Conservation (phyloP, 2,888 invertebrate genomes). For the Chouioia cunea region DNA sequence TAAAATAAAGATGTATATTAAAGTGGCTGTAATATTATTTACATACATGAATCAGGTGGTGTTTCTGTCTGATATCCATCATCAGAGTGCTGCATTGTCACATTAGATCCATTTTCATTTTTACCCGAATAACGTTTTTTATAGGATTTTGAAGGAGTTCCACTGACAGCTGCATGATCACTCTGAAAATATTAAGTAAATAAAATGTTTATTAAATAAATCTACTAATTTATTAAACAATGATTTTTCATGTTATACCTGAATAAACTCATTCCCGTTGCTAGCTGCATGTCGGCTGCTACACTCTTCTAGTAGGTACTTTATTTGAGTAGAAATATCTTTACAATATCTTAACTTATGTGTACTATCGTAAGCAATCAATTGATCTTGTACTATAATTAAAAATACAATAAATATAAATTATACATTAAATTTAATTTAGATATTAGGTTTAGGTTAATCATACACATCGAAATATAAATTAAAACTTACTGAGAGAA, state of each 20-base stretch:
- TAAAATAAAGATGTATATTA: conserved; percentile 9
- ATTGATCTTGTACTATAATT: conserved; percentile 35
- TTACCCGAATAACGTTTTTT: conserved; percentile 4
- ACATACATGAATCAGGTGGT: too few species aligned
- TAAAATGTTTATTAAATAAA: conserved; percentile 4
- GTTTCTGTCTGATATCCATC: conserved; percentile 11
- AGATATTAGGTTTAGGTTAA: background rate
- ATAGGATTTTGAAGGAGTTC: conserved; percentile 8
- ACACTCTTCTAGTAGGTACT: conserved; percentile 35
- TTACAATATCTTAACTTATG: conserved; percentile 29
- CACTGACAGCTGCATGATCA: background rate
- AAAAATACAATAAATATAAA: conserved; percentile 6
- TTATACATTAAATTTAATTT: background rate
- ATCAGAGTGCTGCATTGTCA: conserved; percentile 3
- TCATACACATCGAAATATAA: conserved; percentile 1
- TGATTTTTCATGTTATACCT: conserved; percentile 19
- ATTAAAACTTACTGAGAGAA: conserved; percentile 32
- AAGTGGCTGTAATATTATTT: background rate
- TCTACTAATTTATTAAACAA: background rate
- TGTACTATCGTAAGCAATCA: conserved; percentile 11
- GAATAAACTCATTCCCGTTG: background rate
- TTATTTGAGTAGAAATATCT: conserved; percentile 31
- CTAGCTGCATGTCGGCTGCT: background rate
- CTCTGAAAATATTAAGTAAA: conserved; percentile 6
- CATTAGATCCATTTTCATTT: conserved; percentile 19